Conservation (phyloP, 2,113 vertebrate species). For the Vulpes lagopus region DNA sequence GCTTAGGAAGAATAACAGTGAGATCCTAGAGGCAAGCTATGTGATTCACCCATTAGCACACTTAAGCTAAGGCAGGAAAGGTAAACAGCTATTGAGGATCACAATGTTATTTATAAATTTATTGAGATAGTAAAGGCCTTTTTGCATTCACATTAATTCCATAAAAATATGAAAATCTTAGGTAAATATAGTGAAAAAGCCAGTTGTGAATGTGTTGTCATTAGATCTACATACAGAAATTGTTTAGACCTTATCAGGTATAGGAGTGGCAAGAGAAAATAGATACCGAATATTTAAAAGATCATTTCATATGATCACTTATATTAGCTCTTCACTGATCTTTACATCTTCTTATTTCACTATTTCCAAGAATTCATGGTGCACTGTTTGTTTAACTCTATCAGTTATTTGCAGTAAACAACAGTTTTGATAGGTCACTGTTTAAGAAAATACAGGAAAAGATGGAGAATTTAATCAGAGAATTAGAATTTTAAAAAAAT, state of each 20-base stretch:
- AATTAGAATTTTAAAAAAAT: background rate
- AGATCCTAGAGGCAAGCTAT: background rate
- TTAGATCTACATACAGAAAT: background rate
- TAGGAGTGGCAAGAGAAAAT: background rate
- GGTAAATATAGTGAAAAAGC: background rate
- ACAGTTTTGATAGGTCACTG: background rate
- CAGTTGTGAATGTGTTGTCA: background rate
- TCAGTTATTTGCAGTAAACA: background rate
- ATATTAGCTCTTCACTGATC: background rate
- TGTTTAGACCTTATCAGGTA: background rate
- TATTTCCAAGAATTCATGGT: background rate
- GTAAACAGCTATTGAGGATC: background rate
- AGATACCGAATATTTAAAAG: background rate
- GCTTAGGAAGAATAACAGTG: background rate
- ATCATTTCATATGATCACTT: background rate
- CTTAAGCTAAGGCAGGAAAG: background rate
- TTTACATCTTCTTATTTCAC: background rate
- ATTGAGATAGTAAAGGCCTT: background rate
- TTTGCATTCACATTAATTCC: background rate
- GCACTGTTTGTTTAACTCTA: background rate
- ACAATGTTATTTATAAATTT: background rate
- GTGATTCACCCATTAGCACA: background rate
- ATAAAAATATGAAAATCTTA: background rate
- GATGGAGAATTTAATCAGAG: background rate
- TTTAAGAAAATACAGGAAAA: conserved; percentile 5